Conservation (phyloP, 2,888 invertebrate genomes). For the Caenorhabditis macrosperma region DNA sequence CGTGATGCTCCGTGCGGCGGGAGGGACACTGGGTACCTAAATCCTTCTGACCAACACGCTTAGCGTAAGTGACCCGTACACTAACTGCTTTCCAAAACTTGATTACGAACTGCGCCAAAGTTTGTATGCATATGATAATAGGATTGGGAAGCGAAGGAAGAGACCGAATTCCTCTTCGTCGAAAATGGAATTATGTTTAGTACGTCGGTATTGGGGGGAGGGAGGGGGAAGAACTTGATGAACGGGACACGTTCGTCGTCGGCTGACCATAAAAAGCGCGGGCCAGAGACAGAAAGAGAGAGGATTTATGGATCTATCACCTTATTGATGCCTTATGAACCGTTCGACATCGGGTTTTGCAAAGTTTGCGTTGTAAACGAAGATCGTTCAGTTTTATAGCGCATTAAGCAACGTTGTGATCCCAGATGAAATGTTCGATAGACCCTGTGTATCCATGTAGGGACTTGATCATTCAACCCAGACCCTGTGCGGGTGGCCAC, state of each 20-base stretch:
- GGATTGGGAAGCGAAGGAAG: constrained; percentile 30
- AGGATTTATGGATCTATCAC: constrained; percentile 44
- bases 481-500: constrained; percentile 29
- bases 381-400: constrained; percentile 32
- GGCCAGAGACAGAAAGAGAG: constrained; percentile 8
- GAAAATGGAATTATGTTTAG: constrained; percentile 54
- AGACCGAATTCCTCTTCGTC: constrained; percentile 44
- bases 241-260: constrained; percentile 16
- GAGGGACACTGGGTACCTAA: constrained; percentile 38
- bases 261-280: constrained; percentile 37
- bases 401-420: constrained; percentile 19
- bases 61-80: constrained; percentile 67
- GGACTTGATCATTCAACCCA: constrained; percentile 16
- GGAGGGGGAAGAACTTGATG: constrained; percentile 34
- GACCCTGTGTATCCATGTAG: not conserved
- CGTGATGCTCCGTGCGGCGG: constrained; percentile 36
- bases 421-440: not conserved
- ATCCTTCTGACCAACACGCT: constrained; percentile 64
- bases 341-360: constrained; percentile 35
- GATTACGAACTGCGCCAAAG: constrained; percentile 47
- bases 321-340: constrained; percentile 42
- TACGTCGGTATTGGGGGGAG: constrained; percentile 14
- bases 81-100: constrained; percentile 39
- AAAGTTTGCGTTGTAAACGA: constrained; percentile 8
- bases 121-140: constrained; percentile 59